Percentiles rank a stretch among this genome's conserved stretches.
Evolutionary conservation across 1,140 invertebrate genomes (phyloP).

Genomic region (Aphaenogaster ashmeadi): DNA sequence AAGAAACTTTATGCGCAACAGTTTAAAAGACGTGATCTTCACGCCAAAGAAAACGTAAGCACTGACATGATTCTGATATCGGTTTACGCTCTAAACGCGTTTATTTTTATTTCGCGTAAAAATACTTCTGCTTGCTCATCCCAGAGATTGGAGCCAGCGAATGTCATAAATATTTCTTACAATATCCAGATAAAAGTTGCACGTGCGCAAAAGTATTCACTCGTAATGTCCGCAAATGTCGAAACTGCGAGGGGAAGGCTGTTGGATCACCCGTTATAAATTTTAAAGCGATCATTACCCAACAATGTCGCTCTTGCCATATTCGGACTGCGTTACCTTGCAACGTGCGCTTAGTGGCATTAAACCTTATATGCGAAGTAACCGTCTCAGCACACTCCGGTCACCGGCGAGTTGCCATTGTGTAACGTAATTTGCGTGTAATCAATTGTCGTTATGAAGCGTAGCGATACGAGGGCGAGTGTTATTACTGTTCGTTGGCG

Average conservation of each 20-base stretch:
- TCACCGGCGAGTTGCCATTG: conserved; percentile 65
- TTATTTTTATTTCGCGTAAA: neutral
- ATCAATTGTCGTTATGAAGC: conserved; percentile 57
- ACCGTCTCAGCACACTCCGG: conserved; percentile 53
- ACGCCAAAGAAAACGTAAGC: neutral
- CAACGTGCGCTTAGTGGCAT: conserved; percentile 48
- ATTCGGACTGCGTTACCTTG: conserved; percentile 59
- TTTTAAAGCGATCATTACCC: conserved; percentile 71
- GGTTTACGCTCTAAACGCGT: neutral
- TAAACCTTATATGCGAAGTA: conserved; percentile 70
- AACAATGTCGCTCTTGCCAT: conserved; percentile 72
- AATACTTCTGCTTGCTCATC: neutral
- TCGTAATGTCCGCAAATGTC: conserved; percentile 38
- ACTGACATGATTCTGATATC: neutral
- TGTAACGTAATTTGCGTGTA: conserved; percentile 69
- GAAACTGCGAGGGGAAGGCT: conserved; percentile 63
- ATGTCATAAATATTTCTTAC: neutral
- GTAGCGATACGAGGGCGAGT: conserved; percentile 17
- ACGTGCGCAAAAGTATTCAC: neutral
- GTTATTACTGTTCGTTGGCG: conserved; percentile 26
- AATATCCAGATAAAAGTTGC: neutral
- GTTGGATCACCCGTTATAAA: conserved; percentile 54
- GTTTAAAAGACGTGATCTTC: neutral
- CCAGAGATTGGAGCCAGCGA: neutral
- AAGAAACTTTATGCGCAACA: neutral